Conservation (phyloP, 2,888 invertebrate species). For the Morpho achilles region DNA sequence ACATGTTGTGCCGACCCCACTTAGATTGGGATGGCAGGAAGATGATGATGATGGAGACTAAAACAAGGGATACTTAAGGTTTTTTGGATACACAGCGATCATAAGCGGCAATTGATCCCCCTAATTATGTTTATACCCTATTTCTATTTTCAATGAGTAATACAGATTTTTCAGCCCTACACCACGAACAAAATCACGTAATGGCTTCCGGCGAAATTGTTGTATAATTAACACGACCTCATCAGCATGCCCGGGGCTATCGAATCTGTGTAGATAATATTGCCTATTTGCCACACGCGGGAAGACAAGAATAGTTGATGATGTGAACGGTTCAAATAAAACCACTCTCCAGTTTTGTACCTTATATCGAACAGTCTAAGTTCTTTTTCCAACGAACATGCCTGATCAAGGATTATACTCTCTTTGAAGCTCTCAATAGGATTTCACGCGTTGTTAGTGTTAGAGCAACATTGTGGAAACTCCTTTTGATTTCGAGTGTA, state of each 20-base stretch:
- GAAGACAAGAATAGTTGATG: slow-evolving; percentile 28
- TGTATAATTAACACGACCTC: slow-evolving; percentile 40
- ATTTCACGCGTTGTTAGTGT: slow-evolving; percentile 75
- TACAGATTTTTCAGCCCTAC: not conserved
- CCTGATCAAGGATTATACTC: slow-evolving; percentile 45
- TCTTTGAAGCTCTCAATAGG: slow-evolving; percentile 74
- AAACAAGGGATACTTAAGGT: too few species aligned
- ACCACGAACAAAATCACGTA: slow-evolving; percentile 7
- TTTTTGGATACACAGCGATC: too few species aligned
- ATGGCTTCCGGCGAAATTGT: slow-evolving; percentile 29
- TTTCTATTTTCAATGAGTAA: too few species aligned
- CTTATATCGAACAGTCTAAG: slow-evolving; percentile 16
- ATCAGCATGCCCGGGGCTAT: slow-evolving; percentile 33
- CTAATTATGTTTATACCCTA: too few species aligned
- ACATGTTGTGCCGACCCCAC: too few species aligned
- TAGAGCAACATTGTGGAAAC: slow-evolving; percentile 68
- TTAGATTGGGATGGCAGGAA: too few species aligned
- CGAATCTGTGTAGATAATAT: slow-evolving; percentile 38
- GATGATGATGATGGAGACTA: too few species aligned
- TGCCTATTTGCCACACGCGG: slow-evolving; percentile 36
- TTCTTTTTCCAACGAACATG: slow-evolving; percentile 21
- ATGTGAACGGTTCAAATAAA: slow-evolving; percentile 29
- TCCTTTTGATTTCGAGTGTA: slow-evolving; percentile 72
- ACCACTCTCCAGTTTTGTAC: slow-evolving; percentile 30
- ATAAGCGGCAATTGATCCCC: too few species aligned